A percentile compares a stretch with the other conserved stretches of the same genome.
phyloP scores from a whole-genome alignment of 2,113 vertebrate genomes.

The Quiscalus mexicanus region DNA sequence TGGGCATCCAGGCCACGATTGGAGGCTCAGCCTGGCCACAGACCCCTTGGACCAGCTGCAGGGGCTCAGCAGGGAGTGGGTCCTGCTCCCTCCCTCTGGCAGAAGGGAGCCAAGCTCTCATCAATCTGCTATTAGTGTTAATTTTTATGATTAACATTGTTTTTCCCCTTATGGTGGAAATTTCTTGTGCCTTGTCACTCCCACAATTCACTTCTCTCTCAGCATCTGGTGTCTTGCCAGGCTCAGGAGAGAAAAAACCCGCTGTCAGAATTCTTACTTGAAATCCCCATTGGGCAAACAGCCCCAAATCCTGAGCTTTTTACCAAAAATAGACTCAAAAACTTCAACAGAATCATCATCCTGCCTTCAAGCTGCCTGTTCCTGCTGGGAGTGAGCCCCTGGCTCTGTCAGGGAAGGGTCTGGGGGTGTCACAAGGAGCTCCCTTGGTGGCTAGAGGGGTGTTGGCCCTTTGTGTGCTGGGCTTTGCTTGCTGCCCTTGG shows the following conservation, averaged over 20 bases:
- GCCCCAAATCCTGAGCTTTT: conserved; percentile 51
- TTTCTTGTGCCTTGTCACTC: conserved; percentile 63
- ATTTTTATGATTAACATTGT: conserved; percentile 38
- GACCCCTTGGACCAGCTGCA: fast-evolving
- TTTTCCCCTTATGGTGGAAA: conserved; percentile 49
- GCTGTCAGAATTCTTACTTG: conserved; percentile 48
- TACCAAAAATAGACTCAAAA: conserved; percentile 42
- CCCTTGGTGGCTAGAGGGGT: not conserved
- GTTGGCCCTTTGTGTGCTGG: fast-evolving
- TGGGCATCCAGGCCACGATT: not conserved
- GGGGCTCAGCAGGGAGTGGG: not conserved
- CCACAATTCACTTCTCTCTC: conserved; percentile 52
- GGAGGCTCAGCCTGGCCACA: not conserved
- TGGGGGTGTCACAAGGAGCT: fast-evolving
- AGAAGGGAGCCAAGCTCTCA: not conserved
- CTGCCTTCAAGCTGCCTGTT: not conserved
- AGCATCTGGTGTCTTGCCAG: conserved; percentile 50
- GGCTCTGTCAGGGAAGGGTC: not conserved
- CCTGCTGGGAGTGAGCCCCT: not conserved
- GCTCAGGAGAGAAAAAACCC: conserved; percentile 10
- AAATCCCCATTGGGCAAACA: conserved; percentile 36
- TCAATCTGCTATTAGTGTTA: not conserved
- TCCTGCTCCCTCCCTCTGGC: not conserved
- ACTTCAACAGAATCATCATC: not conserved
- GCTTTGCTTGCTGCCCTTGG: not conserved